Percentiles rank a stretch among this genome's conserved stretches.
These are phyloP conservation scores for Hydriomena furcata DNA, from an alignment of 2,888 invertebrate species.

Conservation along the genomic window DNA sequence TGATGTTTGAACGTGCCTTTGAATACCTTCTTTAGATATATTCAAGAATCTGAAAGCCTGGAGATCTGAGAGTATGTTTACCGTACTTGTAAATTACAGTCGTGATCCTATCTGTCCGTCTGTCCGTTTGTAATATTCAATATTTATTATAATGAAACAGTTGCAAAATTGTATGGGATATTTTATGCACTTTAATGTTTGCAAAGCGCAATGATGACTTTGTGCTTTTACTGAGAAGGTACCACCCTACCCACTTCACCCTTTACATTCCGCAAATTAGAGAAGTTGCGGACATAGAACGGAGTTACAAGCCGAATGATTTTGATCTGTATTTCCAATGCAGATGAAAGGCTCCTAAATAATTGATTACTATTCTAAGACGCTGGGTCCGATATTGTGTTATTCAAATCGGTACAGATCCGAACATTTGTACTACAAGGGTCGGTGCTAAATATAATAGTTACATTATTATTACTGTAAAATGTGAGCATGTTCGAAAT, in stretches of 20 bases:
- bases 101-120: too few relatives aligned
- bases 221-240: background rate
- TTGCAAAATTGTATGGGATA: background rate
- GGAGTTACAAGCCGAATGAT: constrained; percentile 28
- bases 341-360: constrained; percentile 63
- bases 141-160: too few relatives aligned
- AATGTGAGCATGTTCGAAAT: too few relatives aligned
- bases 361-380: constrained; percentile 65
- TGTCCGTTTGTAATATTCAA: too few relatives aligned
- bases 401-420: constrained; percentile 61
- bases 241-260: background rate
- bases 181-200: constrained; percentile 21
- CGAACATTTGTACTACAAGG: constrained; percentile 55
- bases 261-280: constrained; percentile 11
- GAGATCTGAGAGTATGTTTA: too few relatives aligned
- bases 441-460: constrained; percentile 32
- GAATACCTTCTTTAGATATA: too few relatives aligned
- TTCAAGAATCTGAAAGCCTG: too few relatives aligned
- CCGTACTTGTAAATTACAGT: too few relatives aligned
- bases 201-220: background rate
- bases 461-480: constrained; percentile 31
- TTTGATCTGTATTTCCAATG: constrained; percentile 42
- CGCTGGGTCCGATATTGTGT: constrained; percentile 52
- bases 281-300: constrained; percentile 39
- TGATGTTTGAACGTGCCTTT: too few relatives aligned